These are phyloP conservation scores for Congeria kusceri DNA, from an alignment of 2,888 invertebrate species.

Conservation along the genomic window DNA sequence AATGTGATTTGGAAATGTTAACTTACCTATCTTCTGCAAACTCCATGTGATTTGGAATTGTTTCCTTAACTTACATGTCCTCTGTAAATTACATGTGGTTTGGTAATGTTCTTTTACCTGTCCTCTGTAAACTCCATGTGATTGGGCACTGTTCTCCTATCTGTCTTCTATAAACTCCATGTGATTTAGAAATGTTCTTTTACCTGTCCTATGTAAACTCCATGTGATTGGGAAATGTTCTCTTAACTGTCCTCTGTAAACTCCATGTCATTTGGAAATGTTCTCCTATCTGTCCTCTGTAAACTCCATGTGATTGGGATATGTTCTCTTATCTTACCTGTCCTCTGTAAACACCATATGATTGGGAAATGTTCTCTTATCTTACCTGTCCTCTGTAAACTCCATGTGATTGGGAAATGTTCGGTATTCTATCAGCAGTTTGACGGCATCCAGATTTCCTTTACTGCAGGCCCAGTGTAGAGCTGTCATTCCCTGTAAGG, in stretches of 20 bases:
- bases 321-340: conserved; percentile 81
- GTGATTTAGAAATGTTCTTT: conserved; percentile 82
- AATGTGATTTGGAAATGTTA: conserved; percentile 84
- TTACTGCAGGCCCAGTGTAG: conserved; percentile 85
- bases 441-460: conserved; percentile 85
- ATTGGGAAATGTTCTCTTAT: conserved; percentile 83
- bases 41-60: conserved; percentile 84
- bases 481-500: conserved; percentile 83
- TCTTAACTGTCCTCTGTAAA: conserved; percentile 83
- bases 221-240: conserved; percentile 84
- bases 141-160: conserved; percentile 83
- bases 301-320: conserved; percentile 85
- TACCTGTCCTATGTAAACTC: conserved; percentile 85
- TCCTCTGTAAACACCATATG: conserved; percentile 85
- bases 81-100: conserved; percentile 84
- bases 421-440: conserved; percentile 83
- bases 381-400: conserved; percentile 84
- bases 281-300: conserved; percentile 84
- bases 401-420: conserved; percentile 85
- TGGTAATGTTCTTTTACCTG: too few species aligned
- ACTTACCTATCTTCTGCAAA: conserved; percentile 83
- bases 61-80: conserved; percentile 82
- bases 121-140: conserved; percentile 85
- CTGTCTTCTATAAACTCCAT: conserved; percentile 84
- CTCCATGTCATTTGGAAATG: conserved; percentile 84